Conservation (phyloP, 2,113 vertebrate species). For the Clarias macrocephalus region DNA sequence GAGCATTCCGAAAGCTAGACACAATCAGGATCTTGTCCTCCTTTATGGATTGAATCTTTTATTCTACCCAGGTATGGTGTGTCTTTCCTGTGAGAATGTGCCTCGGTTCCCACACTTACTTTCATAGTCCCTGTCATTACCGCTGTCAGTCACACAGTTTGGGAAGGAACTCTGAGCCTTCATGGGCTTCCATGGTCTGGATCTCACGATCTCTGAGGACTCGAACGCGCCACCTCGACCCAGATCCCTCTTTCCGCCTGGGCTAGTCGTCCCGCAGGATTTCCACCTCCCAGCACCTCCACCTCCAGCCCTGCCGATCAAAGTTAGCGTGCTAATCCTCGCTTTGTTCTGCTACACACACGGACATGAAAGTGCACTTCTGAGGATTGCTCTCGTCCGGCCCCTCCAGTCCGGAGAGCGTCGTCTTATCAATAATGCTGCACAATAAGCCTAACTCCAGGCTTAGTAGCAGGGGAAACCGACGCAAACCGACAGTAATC, state of each 20-base stretch:
- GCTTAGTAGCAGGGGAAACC: constrained; percentile 83
- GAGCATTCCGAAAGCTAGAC: constrained; percentile 26
- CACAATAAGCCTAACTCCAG: constrained; percentile 75
- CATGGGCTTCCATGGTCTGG: background rate
- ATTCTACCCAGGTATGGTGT: constrained; percentile 16
- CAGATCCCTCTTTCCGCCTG: constrained; percentile 48
- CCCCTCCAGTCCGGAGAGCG: constrained; percentile 68
- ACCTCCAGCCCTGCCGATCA: constrained; percentile 69
- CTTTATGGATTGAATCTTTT: background rate
- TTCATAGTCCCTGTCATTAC: constrained; percentile 59
- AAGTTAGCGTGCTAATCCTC: constrained; percentile 74
- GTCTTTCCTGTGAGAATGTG: constrained; percentile 48
- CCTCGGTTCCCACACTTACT: constrained; percentile 67
- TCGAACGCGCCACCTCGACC: constrained; percentile 62
- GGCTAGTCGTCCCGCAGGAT: constrained; percentile 19
- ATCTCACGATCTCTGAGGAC: constrained; percentile 46
- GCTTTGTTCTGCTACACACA: constrained; percentile 81
- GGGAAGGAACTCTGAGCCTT: background rate
- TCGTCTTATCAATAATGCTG: constrained; percentile 84
- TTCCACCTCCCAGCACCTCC: constrained; percentile 50
- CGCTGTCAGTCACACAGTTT: constrained; percentile 50
- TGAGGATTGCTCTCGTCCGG: constrained; percentile 73
- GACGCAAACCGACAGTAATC: constrained; percentile 85
- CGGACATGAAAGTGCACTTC: constrained; percentile 81
- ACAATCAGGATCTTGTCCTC: background rate